Evolutionary conservation across 2,113 vertebrate species (phyloP), one percentile per base, ranked within the genome.

Genomic region (Pao palembangensis): DNA sequence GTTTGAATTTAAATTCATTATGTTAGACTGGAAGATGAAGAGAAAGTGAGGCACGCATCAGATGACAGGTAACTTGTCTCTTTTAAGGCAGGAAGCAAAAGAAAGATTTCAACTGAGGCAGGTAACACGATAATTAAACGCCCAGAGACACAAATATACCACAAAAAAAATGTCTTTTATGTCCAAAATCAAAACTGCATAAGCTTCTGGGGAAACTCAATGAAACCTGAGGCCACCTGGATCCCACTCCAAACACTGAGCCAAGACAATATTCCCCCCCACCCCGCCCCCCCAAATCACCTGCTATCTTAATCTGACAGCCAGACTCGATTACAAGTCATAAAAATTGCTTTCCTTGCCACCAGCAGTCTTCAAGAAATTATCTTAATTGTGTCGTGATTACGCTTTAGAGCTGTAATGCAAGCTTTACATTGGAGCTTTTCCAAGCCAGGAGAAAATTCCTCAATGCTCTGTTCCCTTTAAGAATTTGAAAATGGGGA

Each of bases 321-420:
- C 85, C 87, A 84, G 89, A 78, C 87, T 89, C 82, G 87, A 91
- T 92, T 92, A 91, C 87, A 87, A 85, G 83, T 80, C 81, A 75
- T 87, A 84, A 84, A 93, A 93, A 93, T 92, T 89, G 88, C 89
- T 92, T 93, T 90, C 90, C 86, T 92, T 74, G 90, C 91, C 90
- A 92, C 87, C 80, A 92, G 91, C 91, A 82, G 80, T 91, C 75
- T 76, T 88, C 77, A 83, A 73, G 70, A 92, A 93, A 91, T 93
- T 91, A 93, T 92, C 91, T 92, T 93, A 93, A 93, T 93, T 93
- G 89, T 93, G 86, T 86, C 81, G 82, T 91, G 90, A 93, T 92
- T 91, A 91, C 90, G 88, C 90, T 90, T 93, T 81, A 88, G 59
- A 91, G 90, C 89, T 84, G 58, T 68, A 66, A 69, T 79, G 85